Percentiles rank a stretch among this genome's conserved stretches.
These are phyloP conservation scores for Pholis gunnellus DNA, from an alignment of 2,113 vertebrate species.

Conservation along the genomic window DNA sequence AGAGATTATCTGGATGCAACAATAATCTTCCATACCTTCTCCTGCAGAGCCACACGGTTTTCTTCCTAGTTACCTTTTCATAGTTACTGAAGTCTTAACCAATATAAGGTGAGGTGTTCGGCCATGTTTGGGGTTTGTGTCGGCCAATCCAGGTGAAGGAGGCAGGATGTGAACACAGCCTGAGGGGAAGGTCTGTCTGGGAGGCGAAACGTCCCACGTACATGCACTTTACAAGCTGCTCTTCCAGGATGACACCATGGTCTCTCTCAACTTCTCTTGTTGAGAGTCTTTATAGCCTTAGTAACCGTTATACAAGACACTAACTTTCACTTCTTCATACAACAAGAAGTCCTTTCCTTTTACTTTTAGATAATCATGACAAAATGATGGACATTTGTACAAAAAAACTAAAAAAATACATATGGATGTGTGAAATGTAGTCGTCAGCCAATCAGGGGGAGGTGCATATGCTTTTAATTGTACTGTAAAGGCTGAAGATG, in stretches of 20 bases:
- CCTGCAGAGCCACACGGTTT: not conserved
- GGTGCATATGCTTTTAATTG: not conserved
- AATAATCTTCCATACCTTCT: not conserved
- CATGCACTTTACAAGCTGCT: slow-evolving; percentile 19
- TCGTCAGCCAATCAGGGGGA: not conserved
- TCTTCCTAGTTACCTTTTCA: not conserved
- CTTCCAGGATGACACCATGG: not conserved
- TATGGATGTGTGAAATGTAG: not conserved
- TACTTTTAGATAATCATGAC: not conserved
- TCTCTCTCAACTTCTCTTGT: not conserved
- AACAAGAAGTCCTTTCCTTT: not conserved
- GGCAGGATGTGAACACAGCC: slow-evolving; percentile 8
- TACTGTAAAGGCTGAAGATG: not conserved
- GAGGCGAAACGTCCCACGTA: slow-evolving; percentile 14
- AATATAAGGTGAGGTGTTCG: not conserved
- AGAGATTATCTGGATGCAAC: not conserved
- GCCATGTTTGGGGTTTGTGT: not conserved
- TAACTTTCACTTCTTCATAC: not conserved
- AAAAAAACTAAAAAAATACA: not conserved
- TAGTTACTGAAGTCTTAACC: not conserved
- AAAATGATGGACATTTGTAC: not conserved
- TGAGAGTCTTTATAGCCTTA: not conserved
- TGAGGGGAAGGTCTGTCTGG: slow-evolving; percentile 15
- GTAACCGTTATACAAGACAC: not conserved
- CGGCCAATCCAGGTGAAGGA: not conserved